A percentile compares a stretch with the other conserved stretches of the same genome.
These are phyloP conservation scores for Halcyon leucocephala DNA, from an alignment of 2,797 vertebrate species.

Conservation along the genomic window DNA sequence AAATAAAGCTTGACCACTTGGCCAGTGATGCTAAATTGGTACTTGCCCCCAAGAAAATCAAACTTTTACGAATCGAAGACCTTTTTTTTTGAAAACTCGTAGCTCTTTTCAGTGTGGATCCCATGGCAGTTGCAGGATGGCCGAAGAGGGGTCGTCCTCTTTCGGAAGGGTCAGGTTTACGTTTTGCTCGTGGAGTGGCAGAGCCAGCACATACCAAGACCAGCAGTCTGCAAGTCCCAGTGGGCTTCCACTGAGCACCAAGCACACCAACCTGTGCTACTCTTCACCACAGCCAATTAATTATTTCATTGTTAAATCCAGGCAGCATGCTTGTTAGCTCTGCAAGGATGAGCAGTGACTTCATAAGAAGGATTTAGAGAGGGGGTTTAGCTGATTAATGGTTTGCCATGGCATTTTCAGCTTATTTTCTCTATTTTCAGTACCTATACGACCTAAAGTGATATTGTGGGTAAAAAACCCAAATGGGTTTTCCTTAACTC, in stretches of 20 bases:
- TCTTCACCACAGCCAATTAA: not conserved
- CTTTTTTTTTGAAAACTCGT: not conserved
- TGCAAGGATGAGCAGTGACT: not conserved
- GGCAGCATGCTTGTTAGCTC: not conserved
- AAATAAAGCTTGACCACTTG: not conserved
- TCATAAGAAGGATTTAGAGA: conserved; percentile 40
- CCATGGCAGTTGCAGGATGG: not conserved
- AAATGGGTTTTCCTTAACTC: conserved; percentile 21
- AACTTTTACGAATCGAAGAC: rapidly evolving
- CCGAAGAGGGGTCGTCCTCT: not conserved
- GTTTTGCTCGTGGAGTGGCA: not conserved
- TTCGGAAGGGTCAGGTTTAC: not conserved
- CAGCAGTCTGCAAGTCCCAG: not conserved
- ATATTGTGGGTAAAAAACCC: not conserved
- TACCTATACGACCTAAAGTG: conserved; percentile 56
- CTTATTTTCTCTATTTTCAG: conserved; percentile 69
- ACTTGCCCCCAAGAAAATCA: not conserved
- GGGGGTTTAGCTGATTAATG: not conserved
- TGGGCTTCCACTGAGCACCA: not conserved
- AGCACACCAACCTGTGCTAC: not conserved
- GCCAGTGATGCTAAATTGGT: not conserved
- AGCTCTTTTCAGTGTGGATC: not conserved
- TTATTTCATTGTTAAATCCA: not conserved
- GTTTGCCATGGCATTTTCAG: conserved; percentile 52
- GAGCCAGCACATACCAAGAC: not conserved